phyloP scores from a whole-genome alignment of 2,888 invertebrate genomes.

The Mesoligia furuncula region DNA sequence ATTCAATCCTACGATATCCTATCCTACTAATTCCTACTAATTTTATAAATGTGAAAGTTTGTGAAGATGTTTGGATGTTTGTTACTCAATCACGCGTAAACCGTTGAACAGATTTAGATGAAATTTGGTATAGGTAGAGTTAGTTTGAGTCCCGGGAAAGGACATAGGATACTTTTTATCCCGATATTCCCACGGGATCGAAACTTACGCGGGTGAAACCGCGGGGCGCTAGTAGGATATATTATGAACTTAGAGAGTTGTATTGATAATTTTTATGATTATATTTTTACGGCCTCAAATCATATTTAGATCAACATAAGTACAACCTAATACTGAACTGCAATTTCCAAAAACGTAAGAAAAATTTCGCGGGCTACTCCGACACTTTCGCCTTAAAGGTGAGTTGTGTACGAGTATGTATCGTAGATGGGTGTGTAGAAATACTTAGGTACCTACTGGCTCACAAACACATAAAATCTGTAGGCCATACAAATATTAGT shows the following conservation, averaged over 20 bases:
- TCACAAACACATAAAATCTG: constrained; percentile 28
- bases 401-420: neutral
- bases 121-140: too few relatives aligned
- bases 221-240: neutral
- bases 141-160: too few relatives aligned
- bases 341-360: neutral
- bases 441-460: neutral
- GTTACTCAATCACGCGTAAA: too few relatives aligned
- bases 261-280: neutral
- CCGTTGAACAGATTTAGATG: too few relatives aligned
- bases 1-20: neutral
- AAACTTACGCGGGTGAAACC: too few relatives aligned
- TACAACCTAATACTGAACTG: neutral
- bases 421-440: constrained; percentile 1
- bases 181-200: too few relatives aligned
- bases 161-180: too few relatives aligned
- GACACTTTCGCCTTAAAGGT: neutral
- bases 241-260: neutral
- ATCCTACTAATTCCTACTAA: too few relatives aligned
- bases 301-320: neutral
- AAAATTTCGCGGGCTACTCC: too few relatives aligned
- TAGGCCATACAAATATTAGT: constrained; percentile 21
- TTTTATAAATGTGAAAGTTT: too few relatives aligned
- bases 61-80: too few relatives aligned
- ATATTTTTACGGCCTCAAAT: neutral